These are phyloP conservation scores for Psammodynastes pulverulentus DNA, from an alignment of 2,113 vertebrate species.

Conservation along the genomic window DNA sequence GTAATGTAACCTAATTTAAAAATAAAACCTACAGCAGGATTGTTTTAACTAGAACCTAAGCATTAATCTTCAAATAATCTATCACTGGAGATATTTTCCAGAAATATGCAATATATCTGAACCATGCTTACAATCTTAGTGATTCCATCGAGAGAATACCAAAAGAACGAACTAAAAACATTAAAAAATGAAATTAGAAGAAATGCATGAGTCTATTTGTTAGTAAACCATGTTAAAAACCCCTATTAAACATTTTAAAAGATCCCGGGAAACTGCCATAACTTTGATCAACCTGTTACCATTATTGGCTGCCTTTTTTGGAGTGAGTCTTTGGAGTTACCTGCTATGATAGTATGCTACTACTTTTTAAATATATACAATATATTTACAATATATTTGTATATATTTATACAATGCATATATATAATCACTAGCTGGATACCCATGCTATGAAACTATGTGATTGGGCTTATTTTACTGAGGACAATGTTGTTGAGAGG, in stretches of 20 bases:
- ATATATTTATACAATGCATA: no score
- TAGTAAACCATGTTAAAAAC: background rate
- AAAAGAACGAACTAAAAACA: background rate
- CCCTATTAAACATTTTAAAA: background rate
- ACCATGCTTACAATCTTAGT: constrained; percentile 28
- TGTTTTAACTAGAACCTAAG: constrained; percentile 40
- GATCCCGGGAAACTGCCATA: background rate
- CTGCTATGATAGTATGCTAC: background rate
- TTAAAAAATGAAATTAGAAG: background rate
- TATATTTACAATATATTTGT: no score
- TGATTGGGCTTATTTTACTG: no score
- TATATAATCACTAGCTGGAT: no score
- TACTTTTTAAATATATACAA: background rate
- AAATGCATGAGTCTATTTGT: background rate
- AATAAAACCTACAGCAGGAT: background rate
- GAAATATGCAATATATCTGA: constrained; percentile 25
- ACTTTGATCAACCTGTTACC: background rate
- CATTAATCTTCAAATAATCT: constrained; percentile 52
- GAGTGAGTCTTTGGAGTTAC: background rate
- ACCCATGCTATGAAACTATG: no score
- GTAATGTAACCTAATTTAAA: constrained; percentile 20
- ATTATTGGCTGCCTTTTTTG: background rate
- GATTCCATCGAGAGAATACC: constrained; percentile 4
- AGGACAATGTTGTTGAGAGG: no score
- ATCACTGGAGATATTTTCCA: constrained; percentile 27